Evolutionary conservation across 1,140 invertebrate species (phyloP).

Genomic region (Hypsibius dujardini): DNA sequence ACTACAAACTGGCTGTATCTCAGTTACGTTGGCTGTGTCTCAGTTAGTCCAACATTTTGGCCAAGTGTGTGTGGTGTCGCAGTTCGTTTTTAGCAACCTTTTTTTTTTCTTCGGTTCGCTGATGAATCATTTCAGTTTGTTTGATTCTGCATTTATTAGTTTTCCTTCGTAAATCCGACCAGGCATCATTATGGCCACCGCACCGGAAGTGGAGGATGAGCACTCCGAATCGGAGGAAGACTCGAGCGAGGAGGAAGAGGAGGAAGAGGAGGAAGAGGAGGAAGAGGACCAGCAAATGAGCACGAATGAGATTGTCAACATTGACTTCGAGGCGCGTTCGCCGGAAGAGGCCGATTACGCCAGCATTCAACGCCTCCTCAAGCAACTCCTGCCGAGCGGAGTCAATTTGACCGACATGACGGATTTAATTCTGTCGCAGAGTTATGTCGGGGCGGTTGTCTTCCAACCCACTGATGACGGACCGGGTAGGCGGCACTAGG

Average conservation of each 20-base stretch:
- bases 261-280: neutral
- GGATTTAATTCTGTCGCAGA: neutral
- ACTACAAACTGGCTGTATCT: too few relatives aligned
- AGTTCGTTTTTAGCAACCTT: too few relatives aligned
- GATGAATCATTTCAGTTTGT: too few relatives aligned
- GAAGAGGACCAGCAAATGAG: neutral
- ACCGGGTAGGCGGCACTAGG: neutral
- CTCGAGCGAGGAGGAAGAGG: neutral
- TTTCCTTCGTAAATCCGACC: too few relatives aligned
- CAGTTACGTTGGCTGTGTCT: too few relatives aligned
- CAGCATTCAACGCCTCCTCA: neutral
- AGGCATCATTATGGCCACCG: too few relatives aligned
- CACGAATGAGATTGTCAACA: slow-evolving; percentile 1
- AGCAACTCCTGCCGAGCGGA: neutral
- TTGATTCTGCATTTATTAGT: too few relatives aligned
- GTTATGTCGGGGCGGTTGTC: neutral
- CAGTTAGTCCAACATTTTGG: too few relatives aligned
- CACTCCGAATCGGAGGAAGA: too few relatives aligned
- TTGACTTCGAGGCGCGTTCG: slow-evolving; percentile 11
- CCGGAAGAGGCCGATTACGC: neutral
- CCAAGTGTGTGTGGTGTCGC: too few relatives aligned
- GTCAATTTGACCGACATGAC: neutral
- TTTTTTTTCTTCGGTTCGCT: too few relatives aligned
- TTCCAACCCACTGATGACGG: neutral
- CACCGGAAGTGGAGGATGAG: too few relatives aligned